Conservation (phyloP, 1,140 invertebrate species). For the Musca domestica region DNA sequence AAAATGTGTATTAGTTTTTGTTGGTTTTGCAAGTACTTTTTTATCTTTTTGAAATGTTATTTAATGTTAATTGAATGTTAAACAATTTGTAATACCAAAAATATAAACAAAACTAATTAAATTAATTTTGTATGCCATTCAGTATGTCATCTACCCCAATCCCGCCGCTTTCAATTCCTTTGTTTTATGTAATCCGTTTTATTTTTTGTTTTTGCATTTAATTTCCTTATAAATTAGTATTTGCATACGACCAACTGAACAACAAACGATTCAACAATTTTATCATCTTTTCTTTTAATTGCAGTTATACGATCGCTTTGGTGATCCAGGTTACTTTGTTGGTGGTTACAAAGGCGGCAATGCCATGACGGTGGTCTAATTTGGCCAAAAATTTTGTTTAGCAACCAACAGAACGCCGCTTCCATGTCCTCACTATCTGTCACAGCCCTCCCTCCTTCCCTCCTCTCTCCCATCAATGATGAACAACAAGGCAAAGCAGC, state of each 20-base stretch:
- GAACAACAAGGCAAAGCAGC: too few relatives aligned
- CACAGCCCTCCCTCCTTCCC: too few relatives aligned
- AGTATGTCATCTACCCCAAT: too few relatives aligned
- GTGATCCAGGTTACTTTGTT: slow-evolving; percentile 50
- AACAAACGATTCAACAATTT: not conserved
- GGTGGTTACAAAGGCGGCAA: slow-evolving; percentile 47
- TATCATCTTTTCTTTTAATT: slow-evolving; percentile 36
- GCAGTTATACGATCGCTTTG: slow-evolving; percentile 50
- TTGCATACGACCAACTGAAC: too few relatives aligned
- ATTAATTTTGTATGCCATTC: too few relatives aligned
- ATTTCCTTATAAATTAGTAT: too few relatives aligned
- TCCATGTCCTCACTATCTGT: not conserved
- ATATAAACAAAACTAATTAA: too few relatives aligned
- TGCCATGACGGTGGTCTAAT: slow-evolving; percentile 48
- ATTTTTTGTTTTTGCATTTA: not conserved
- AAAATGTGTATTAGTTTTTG: too few relatives aligned
- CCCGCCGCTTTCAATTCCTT: not conserved
- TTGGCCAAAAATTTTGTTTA: not conserved
- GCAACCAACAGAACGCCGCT: not conserved
- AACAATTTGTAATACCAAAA: too few relatives aligned
- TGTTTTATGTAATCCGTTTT: not conserved
- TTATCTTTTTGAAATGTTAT: too few relatives aligned
- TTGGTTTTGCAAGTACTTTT: too few relatives aligned
- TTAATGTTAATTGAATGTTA: too few relatives aligned
- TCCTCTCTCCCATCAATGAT: not conserved